Evolutionary conservation across 2,888 invertebrate genomes (phyloP).

Genomic region (Tuberolachnus salignus): DNA sequence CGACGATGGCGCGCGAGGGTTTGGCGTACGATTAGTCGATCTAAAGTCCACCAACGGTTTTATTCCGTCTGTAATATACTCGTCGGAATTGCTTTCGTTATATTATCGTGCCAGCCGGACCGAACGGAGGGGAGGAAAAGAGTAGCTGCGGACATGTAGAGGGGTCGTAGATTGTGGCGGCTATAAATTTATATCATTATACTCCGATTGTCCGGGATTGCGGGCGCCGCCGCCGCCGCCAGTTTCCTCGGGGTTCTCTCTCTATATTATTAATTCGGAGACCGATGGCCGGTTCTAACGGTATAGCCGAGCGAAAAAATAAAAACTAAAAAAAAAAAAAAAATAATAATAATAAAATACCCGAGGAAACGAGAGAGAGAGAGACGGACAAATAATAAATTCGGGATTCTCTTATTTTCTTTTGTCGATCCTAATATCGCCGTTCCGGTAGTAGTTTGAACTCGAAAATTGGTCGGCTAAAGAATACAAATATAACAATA

Average conservation of each 20-base stretch:
- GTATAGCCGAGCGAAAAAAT: too few relatives aligned
- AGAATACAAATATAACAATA: slow-evolving; percentile 20
- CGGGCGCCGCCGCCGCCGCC: slow-evolving; percentile 25
- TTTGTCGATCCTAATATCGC: slow-evolving; percentile 45
- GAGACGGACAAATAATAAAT: slow-evolving; percentile 39
- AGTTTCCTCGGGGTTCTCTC: slow-evolving; percentile 38
- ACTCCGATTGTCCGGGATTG: slow-evolving; percentile 49
- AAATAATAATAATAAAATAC: neutral
- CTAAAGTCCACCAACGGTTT: slow-evolving; percentile 17
- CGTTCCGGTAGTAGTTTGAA: slow-evolving; percentile 49
- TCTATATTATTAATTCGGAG: slow-evolving; percentile 42
- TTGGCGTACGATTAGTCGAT: neutral
- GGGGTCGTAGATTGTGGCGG: slow-evolving; percentile 4
- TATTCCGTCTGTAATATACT: slow-evolving; percentile 16
- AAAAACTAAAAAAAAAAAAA: neutral
- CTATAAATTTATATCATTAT: slow-evolving; percentile 52
- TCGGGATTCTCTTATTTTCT: slow-evolving; percentile 20
- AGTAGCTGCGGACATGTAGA: neutral
- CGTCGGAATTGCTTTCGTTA: slow-evolving; percentile 36
- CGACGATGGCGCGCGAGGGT: too few relatives aligned
- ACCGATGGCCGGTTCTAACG: slow-evolving; percentile 8
- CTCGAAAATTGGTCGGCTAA: slow-evolving; percentile 40
- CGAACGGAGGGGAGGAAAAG: neutral
- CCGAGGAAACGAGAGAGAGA: slow-evolving; percentile 9
- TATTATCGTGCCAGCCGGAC: slow-evolving; percentile 19